phyloP scores from a whole-genome alignment of 2,888 invertebrate species.

The Drosophila vallismaia region DNA sequence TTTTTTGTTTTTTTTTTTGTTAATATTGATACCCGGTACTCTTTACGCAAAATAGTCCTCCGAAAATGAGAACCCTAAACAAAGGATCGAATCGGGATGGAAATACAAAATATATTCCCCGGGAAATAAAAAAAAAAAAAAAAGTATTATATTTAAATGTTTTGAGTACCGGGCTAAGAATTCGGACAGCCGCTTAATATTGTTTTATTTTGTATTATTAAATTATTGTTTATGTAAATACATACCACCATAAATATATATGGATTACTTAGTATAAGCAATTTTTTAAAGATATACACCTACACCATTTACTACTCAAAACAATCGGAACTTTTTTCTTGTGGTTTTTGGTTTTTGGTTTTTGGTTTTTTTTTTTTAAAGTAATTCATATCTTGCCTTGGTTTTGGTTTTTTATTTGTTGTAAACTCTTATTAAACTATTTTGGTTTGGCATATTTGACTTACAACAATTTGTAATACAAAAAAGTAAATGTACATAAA shows the following conservation, averaged over 20 bases:
- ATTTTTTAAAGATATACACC: constrained; percentile 16
- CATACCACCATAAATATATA: constrained; percentile 23
- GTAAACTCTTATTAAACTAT: constrained; percentile 43
- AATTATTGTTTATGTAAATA: constrained; percentile 14
- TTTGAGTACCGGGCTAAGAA: constrained; percentile 21
- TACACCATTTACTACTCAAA: constrained; percentile 17
- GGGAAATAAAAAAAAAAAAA: background rate
- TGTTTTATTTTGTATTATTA: background rate
- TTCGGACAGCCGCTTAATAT: constrained; percentile 11
- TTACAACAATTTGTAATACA: constrained; percentile 43
- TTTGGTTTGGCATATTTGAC: constrained; percentile 40
- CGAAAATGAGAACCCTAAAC: background rate
- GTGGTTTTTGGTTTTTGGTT: constrained; percentile 13
- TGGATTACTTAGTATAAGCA: constrained; percentile 23
- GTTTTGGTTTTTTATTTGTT: constrained; percentile 27
- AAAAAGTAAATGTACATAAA: constrained; percentile 45
- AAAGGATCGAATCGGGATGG: background rate
- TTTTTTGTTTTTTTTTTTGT: too few relatives aligned
- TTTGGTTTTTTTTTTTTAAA: constrained; percentile 18
- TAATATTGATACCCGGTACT: constrained; percentile 19
- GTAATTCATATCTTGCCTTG: constrained; percentile 43
- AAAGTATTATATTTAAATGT: background rate
- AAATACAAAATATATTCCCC: background rate
- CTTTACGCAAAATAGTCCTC: background rate
- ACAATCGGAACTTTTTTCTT: constrained; percentile 41